Base-by-base conservation (phyloP, 2,113 vertebrate genomes). In the Anguilla rostrata region DNA sequence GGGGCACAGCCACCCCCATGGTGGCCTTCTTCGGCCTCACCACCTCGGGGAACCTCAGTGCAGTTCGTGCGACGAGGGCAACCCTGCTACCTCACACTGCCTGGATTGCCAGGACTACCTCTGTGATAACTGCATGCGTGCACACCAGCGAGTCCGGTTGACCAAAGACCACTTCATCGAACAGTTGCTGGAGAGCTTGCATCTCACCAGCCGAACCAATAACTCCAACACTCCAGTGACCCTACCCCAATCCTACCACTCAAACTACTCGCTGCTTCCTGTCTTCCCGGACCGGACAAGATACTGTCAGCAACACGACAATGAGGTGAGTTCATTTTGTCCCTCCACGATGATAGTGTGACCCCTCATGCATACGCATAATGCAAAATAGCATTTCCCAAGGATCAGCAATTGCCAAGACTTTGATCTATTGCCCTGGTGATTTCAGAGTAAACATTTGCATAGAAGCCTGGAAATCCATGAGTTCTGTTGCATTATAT, bases 121-220 rank as follows among this genome's bases (percentile, higher is more conserved):
- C 93, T 98, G 97, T 86, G 96, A 97, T 92, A 98, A 97, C 94
- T 98, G 97, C 84, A 97, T 98, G 90, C 94, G 96, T 85, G 97
- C 97, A n/a, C 97, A 98, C 93, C 97, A 97, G 93, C 94, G 97
- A 78, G 97, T 98, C 87, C 95, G 97, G 83, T 96, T 98, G 90
- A 98, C 97, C 92, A 98, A 98, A 93, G 97, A 98, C 95, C 97
- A 98, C 93, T 97, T 97, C 94, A 98, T 98, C 16, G 97, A 98
- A 89, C 94, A 95, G 88, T 95, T 96, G 91, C 95, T 92, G 26
- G 94, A 95, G 75, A 96, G 90, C 86, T 92, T 91, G 66, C 92
- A 88, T 88, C 86, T 92, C 39, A 88, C 91, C 43, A 81, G 43
- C 83, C 89, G 90, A 49, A 86, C 88, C 87, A 94, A 92, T 85